Evolutionary conservation across 2,888 invertebrate species (phyloP).

Genomic region (Hybos culiciformis): DNA sequence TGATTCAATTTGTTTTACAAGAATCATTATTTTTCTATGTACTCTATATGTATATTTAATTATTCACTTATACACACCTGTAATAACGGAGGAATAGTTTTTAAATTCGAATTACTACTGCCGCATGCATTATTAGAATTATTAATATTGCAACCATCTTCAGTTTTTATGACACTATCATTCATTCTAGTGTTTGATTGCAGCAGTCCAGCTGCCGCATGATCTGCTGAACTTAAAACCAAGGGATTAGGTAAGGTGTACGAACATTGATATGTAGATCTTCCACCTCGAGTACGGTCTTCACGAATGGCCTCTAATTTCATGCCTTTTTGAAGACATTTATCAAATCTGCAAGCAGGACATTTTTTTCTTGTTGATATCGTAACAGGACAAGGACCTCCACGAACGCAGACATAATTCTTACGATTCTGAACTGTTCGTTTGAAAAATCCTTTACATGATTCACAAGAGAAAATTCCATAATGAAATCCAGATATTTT

Average conservation of each 20-base stretch:
- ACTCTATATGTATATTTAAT: not conserved
- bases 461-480: constrained; percentile 95
- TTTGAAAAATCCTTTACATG: constrained; percentile 97
- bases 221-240: constrained; percentile 35
- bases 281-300: constrained; percentile 86
- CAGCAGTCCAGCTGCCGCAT: constrained; percentile 11
- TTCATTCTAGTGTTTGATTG: constrained; percentile 10
- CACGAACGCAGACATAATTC: constrained; percentile 85
- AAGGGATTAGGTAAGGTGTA: constrained; percentile 69
- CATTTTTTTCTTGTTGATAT: constrained; percentile 92
- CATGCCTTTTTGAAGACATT: constrained; percentile 93
- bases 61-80: constrained; percentile 40
- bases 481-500: constrained; percentile 96
- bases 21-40: not conserved
- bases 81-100: constrained; percentile 54
- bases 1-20: too few relatives aligned
- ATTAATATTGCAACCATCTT: constrained; percentile 20
- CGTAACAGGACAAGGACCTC: constrained; percentile 83
- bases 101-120: constrained; percentile 20
- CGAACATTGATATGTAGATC: constrained; percentile 91
- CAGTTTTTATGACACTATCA: constrained; percentile 38
- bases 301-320: constrained; percentile 93
- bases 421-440: constrained; percentile 97
- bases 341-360: constrained; percentile 91
- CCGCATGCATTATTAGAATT: constrained; percentile 14